Evolutionary conservation across 2,113 vertebrate genomes (phyloP).

Genomic region (Willisornis vidua): DNA sequence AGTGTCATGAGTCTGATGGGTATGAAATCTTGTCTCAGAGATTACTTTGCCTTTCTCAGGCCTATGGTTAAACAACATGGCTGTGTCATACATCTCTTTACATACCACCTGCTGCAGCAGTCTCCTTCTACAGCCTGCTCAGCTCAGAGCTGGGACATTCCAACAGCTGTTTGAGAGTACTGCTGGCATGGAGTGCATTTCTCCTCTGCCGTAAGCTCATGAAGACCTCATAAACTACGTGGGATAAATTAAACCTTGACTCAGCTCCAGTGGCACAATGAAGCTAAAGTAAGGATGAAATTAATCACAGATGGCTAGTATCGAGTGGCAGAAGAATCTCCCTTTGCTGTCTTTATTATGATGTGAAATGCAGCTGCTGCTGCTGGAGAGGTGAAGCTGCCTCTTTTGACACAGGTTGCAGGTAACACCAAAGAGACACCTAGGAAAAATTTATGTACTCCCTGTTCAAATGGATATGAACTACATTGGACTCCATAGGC

Average conservation of each 20-base stretch:
- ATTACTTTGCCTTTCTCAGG: background rate
- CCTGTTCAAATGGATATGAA: background rate
- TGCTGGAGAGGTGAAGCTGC: background rate
- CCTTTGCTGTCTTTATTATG: background rate
- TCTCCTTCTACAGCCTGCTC: background rate
- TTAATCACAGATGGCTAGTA: background rate
- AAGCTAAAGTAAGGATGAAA: background rate
- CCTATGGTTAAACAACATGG: background rate
- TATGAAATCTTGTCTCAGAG: background rate
- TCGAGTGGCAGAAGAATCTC: background rate
- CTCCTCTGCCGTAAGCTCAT: background rate
- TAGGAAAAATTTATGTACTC: background rate
- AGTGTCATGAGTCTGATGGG: background rate
- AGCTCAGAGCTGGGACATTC: background rate
- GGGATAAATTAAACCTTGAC: background rate
- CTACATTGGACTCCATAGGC: background rate
- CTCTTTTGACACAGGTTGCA: background rate
- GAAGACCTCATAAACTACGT: background rate
- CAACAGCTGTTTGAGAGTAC: background rate
- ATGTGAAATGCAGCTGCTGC: background rate
- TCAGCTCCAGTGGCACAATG: background rate
- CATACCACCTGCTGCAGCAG: background rate
- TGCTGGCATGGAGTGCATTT: accelerated
- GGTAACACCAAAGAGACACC: background rate
- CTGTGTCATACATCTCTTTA: background rate